Evolutionary conservation across 37 sponge, comb jelly and placozoan species (phyloP).

Genomic region (Bolinopsis microptera): DNA sequence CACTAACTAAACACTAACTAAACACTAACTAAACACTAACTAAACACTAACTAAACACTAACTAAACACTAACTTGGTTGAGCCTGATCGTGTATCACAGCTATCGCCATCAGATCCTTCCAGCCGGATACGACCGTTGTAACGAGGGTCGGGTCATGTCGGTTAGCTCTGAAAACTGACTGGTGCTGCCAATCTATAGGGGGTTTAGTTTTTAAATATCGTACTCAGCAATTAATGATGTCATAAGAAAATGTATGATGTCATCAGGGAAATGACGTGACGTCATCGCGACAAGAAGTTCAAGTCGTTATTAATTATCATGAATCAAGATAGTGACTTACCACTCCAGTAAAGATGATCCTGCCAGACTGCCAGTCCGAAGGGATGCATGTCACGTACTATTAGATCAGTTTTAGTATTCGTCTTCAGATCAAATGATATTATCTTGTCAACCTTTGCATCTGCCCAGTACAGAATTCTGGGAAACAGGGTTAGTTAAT

Average conservation of each 20-base stretch:
- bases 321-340: no score
- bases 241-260: no score
- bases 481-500: no score
- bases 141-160: background rate
- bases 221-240: background rate
- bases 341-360: constrained; percentile 59
- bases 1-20: no score
- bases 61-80: constrained; percentile 32
- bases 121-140: background rate
- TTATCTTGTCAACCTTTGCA: background rate
- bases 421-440: background rate
- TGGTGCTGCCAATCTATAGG: constrained; percentile 53
- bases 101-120: constrained; percentile 45
- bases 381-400: background rate
- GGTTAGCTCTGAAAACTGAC: constrained; percentile 6
- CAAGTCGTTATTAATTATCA: no score
- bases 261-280: no score
- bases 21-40: background rate
- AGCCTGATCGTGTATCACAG: constrained; percentile 53
- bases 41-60: background rate
- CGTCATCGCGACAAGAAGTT: background rate
- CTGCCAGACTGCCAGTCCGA: constrained; percentile 38
- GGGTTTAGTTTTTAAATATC: background rate
- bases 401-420: background rate
- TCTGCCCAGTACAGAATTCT: constrained; percentile 63